Base-by-base conservation (phyloP, 2,797 vertebrate genomes). In the Stomatorhinus walkeri region DNA sequence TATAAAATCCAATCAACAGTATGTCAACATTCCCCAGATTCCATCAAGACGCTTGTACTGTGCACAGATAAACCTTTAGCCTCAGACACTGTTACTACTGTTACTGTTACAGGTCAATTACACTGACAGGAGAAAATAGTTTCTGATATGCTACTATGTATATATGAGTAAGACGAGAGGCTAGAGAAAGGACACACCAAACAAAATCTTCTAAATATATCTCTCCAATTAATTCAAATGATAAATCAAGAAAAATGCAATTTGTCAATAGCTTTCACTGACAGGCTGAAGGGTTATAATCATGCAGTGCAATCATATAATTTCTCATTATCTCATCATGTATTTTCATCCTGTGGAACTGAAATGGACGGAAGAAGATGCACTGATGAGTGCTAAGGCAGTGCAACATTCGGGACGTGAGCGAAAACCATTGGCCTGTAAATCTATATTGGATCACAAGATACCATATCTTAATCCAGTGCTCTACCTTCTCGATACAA, bases 51-150 rank as follows among this genome's bases (percentile, higher is more conserved):
- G 28, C 68, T 16, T 16, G 14, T 16, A 5, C 12, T 7, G 68
- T 72, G 32, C 28, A 36, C 32, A 36, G 14, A 36, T 36, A 72
- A 36, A 16, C 68, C 68, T 72, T 36, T 72, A 16, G 68, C 12
- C 89, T 64, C 22, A 64, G 59, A 64, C 59, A 64, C 59, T 83
- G 64, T 87, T 88, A 91, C 91, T 90, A 91, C n/a, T n/a, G n/a
- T n/a, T n/a, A n/a, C n/a, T n/a, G 89, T 90, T 90, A 93, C 88
- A 85, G 89, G 90, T 92, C 88, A 92, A 91, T 92, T 92, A 85
- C 90, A 28, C 83, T 28, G 89, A 90, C 72, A 54, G 51, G 81
- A 68, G 91, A 89, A 59, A 88, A 90, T 90, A 89, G 88, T 89
- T 87, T 88, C 83, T 88, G 72, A 91, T 88, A 59, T 36, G 87